Conservation (phyloP, 2,113 vertebrate genomes). For the Heteronetta atricapilla region DNA sequence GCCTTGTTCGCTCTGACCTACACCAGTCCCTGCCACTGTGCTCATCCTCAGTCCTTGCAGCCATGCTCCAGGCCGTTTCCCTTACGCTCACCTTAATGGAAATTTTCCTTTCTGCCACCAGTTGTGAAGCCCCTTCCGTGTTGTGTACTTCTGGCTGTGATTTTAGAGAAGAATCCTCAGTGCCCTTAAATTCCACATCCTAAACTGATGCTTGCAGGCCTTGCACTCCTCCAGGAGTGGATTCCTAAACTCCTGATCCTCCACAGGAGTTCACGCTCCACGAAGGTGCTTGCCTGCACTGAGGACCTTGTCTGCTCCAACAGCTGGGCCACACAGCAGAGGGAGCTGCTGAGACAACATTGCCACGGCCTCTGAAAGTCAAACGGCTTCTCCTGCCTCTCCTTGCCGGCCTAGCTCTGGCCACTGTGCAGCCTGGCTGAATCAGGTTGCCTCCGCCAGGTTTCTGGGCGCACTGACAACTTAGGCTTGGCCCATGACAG, state of each 20-base stretch:
- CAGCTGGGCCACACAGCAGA: background rate
- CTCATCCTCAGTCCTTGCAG: background rate
- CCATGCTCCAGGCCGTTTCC: background rate
- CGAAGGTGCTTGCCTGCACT: accelerated
- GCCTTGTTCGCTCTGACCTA: background rate
- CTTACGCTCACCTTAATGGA: background rate
- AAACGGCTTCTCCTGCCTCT: background rate
- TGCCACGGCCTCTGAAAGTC: background rate
- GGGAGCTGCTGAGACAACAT: background rate
- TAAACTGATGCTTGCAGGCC: background rate
- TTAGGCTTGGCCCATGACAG: background rate
- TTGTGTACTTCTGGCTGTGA: background rate
- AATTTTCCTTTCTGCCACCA: background rate
- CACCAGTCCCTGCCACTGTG: background rate
- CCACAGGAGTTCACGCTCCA: background rate
- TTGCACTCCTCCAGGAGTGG: background rate
- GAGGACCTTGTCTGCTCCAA: background rate
- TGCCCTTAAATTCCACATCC: background rate
- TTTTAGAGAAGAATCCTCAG: background rate
- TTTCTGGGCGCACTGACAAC: background rate
- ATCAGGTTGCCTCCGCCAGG: background rate
- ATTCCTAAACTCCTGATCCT: background rate
- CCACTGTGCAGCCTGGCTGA: background rate
- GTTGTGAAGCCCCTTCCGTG: background rate
- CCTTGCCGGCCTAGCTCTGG: background rate